Evolutionary conservation across 1,140 invertebrate species (phyloP), one percentile per base, ranked within the genome.

Genomic region (Drosophila sechellia): DNA sequence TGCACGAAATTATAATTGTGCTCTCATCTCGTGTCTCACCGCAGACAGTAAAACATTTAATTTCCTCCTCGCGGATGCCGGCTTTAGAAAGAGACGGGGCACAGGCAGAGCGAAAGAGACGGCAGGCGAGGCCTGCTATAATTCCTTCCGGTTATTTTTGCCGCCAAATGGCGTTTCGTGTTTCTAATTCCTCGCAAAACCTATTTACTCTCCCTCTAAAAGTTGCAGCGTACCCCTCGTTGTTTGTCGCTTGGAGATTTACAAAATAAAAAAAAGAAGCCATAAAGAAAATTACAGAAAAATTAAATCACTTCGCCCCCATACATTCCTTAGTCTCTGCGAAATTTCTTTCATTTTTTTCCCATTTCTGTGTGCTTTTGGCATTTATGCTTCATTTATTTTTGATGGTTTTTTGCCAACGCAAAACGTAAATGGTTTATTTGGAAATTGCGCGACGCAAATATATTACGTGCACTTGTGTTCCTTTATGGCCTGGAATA

Each of bases 41-140:
- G 78, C 81, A 85, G 81, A 87, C 84, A 83, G 80, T 87, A 87
- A 86, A 86, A 86, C 86, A 86, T 86, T 86, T 87, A 86, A 86
- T 86, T 86, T 86, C 83, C 83, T 86, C 59, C 40, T 49, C 75
- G 75, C 75, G 40, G 63, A 61, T 71, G 74, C 76, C 15, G 15
- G 22, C 46, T 17, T 43, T 40, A 27, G 34, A 43, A 43, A 53
- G 49, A 13, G 48, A 34, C 5, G 35, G 25, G 22, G 22, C 10
- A 13, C 5, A 2, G 15, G 3, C 2, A 13, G 37, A 1, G 48
- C 1, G 15, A 50, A 5, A 17, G 48, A 39, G 63, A 52, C 15
- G 17, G 61, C 25, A 11, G 27, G 13, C 10, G 25, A 71, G 68
- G 71, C 59, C 68, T 54, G 73, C 61, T 76, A 87, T 86, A 86